Evolutionary conservation across 1,140 invertebrate genomes (phyloP), one percentile per base, ranked within the genome.

Genomic region (Drosophila ercepeae): DNA sequence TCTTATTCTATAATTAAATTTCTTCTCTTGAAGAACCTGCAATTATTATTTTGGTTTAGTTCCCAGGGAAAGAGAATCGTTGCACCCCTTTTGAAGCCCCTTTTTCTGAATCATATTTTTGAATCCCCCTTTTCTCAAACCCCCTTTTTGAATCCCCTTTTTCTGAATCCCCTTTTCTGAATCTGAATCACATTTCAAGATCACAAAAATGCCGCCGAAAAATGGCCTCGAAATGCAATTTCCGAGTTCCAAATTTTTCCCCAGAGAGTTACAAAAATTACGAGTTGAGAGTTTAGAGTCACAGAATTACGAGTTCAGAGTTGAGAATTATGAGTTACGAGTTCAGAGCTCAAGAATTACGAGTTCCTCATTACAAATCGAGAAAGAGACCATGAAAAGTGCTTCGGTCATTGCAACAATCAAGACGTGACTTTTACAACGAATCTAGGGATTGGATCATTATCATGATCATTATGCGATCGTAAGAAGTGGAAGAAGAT

Each of bases 351-450:
- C n/a, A n/a, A n/a, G n/a, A n/a, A n/a, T n/a, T n/a, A n/a, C n/a
- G n/a, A n/a, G n/a, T n/a, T n/a, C n/a, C n/a, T n/a, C n/a, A n/a
- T n/a, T n/a, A n/a, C 21, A 21, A 4, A 21, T 21, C 21, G 21
- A 21, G 21, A 25, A 18, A 23, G 16, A 36, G 18, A 19, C 50
- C 51, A n/a, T 27, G 19, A 39, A 25, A 71, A 71, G 53, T 70
- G 68, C 23, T 29, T 61, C 23, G 25, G 55, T 72, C 55, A 61
- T 48, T 61, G 68, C 34, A 48, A 72, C 67, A 72, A 72, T 71
- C 48, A 52, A 65, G 54, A 84, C 81, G 81, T 84, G 81, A 84
- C 81, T 75, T 39, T 73, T 69, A 84, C 81, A 84, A 81, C 76
- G 44, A 81, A 64, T 51, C 60, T 16, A 69, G 81, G 81, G 81